Evolutionary conservation across 2,797 vertebrate genomes (phyloP).

Genomic region (Anomalospiza imberbis): DNA sequence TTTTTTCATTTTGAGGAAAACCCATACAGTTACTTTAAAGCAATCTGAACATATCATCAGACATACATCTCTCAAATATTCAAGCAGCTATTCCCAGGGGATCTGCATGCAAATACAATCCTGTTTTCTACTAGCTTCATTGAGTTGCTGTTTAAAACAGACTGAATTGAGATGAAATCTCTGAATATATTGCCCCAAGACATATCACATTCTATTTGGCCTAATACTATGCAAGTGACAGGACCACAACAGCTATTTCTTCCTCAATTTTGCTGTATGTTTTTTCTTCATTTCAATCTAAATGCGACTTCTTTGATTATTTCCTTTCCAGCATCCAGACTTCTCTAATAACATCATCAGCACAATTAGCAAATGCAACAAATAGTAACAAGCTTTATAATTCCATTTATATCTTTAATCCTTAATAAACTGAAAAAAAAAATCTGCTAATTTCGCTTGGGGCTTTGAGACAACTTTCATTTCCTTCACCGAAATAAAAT

Average conservation of each 20-base stretch:
- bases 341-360: not conserved
- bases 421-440: not conserved
- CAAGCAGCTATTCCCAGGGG: not conserved
- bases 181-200: slow-evolving; percentile 32
- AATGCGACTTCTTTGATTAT: not conserved
- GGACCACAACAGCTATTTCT: not conserved
- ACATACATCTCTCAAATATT: not conserved
- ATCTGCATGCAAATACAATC: slow-evolving; percentile 20
- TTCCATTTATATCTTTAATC: not conserved
- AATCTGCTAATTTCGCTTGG: not conserved
- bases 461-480: not conserved
- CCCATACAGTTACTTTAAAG: not conserved
- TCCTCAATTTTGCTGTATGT: not conserved
- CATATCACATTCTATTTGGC: slow-evolving; percentile 46
- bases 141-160: slow-evolving; percentile 23
- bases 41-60: not conserved
- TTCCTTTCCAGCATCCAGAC: not conserved
- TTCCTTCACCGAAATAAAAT: not conserved
- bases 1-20: slow-evolving; percentile 1
- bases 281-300: not conserved
- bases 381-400: not conserved
- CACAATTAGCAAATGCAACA: not conserved
- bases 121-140: slow-evolving; percentile 36
- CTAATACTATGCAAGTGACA: slow-evolving; percentile 19
- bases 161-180: slow-evolving; percentile 36